Percentiles rank a stretch among this genome's conserved stretches.
These are phyloP conservation scores for Virgularia gustaviana DNA, from an alignment of 92 coral and sea anemone genomes.

Conservation along the genomic window DNA sequence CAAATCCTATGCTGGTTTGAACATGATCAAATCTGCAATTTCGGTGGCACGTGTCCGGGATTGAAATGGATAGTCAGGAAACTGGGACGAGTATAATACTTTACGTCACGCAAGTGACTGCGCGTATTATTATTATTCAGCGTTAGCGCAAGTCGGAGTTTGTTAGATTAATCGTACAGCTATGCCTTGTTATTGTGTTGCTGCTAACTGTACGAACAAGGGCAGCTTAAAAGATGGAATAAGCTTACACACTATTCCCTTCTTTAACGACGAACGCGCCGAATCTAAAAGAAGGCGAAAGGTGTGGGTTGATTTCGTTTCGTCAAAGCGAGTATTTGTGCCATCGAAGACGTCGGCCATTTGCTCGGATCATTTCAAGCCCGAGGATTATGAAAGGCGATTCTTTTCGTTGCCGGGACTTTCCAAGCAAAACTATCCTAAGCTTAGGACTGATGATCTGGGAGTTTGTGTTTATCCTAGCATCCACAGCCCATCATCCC, in stretches of 20 bases:
- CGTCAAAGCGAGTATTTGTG: not conserved
- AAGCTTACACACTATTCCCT: not conserved
- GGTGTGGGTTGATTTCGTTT: not conserved
- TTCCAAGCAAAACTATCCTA: not conserved
- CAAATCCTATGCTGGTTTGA: no score
- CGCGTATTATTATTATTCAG: no score
- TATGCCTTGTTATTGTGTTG: conserved; percentile 6
- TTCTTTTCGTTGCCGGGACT: not conserved
- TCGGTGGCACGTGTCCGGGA: not conserved
- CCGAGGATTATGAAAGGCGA: not conserved
- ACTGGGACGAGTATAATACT: not conserved
- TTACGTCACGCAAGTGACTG: conserved; percentile 1
- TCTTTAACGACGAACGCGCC: not conserved
- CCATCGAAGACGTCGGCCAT: not conserved
- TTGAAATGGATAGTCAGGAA: not conserved
- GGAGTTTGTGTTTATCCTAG: conserved; percentile 21
- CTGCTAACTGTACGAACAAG: conserved; percentile 1
- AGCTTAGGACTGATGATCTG: conserved; percentile 4
- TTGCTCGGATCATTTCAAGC: conserved; percentile 10
- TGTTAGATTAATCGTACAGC: no score
- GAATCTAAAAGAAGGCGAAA: conserved; percentile 1
- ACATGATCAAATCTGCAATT: not conserved
- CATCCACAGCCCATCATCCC: not conserved
- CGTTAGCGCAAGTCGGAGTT: conserved; percentile 4
- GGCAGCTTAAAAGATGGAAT: conserved; percentile 12